Base-by-base conservation (phyloP, 2,888 invertebrate genomes). In the Drosophila trichaetosa region DNA sequence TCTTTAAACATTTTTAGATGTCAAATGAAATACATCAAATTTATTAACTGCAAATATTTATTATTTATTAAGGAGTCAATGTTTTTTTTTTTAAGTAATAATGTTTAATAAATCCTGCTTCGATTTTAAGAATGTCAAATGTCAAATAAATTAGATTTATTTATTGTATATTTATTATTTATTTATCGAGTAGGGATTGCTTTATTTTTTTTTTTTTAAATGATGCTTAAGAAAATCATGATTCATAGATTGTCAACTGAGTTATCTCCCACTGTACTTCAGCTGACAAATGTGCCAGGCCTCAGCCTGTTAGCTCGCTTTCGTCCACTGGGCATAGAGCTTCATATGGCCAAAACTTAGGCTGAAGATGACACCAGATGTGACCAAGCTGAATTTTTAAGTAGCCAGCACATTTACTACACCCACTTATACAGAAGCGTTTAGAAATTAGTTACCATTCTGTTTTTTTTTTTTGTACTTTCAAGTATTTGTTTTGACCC, bases 301-400 rank as follows among this genome's bases (percentile, higher is more conserved):
- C 31, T 31, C 51, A 46, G 38, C 5, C 29, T 27, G 38, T 48
- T 60, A 18, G 64, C 51, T 60, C 38, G 59, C n/a, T 49, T 24
- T 49, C 60, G 66, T 48, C 63, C 57, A 48, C 18, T 49, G 52
- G 51, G 49, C 57, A 53, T 65, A 31, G 8, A 8, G 46, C 40
- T 46, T 48, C 67, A 57, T 49, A 61, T 52, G 51, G 13, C 54
- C 59, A 11, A 60, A 72, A 70, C 57, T 65, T 67, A 65, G 70
- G 63, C 59, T 24, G 31, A 76, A 67, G 66, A 72, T 72, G 58
- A 48, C 87, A 77, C 76, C 87, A 87, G 87, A 79, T 87, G 87
- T 80, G 85, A 38, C 80, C 80, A 82, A 76, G 69, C 58, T 56
- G 65, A 73, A 82, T 80, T 82, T 87, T 79, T 78, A 82, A 83